Percentiles rank a stretch among this genome's conserved stretches.
These are phyloP conservation scores for Microtus oregoni DNA, from an alignment of 2,113 vertebrate species.

Conservation along the genomic window DNA sequence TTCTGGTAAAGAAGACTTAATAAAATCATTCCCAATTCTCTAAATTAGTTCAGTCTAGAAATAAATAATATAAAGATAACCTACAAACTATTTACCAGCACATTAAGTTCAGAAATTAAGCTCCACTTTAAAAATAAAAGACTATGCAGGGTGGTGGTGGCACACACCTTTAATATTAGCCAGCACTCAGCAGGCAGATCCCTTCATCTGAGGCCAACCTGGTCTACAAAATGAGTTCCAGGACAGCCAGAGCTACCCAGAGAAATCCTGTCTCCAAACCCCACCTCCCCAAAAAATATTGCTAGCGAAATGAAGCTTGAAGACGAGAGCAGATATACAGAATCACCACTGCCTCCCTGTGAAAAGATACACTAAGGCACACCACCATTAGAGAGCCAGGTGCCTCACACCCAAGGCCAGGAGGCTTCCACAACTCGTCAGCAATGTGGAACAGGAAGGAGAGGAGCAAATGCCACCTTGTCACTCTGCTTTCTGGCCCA, in stretches of 20 bases:
- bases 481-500: constrained; percentile 4
- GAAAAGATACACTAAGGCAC: neutral
- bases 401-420: neutral
- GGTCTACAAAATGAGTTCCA: neutral
- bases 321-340: neutral
- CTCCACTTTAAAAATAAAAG: neutral
- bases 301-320: neutral
- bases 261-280: neutral
- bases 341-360: neutral
- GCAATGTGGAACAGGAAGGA: neutral
- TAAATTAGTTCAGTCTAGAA: constrained; percentile 9
- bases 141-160: neutral
- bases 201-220: neutral
- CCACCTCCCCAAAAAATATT: neutral
- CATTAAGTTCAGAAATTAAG: neutral
- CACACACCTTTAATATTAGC: neutral
- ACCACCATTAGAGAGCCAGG: neutral
- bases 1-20: neutral
- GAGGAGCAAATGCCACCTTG: neutral
- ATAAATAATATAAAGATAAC: neutral
- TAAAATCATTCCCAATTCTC: neutral
- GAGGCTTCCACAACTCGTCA: neutral
- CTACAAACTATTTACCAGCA: constrained; percentile 12
- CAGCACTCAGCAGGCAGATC: neutral
- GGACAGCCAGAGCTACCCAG: neutral